Percentiles rank a stretch among this genome's conserved stretches.
These are phyloP conservation scores for Drosophila cyrtoloma DNA, from an alignment of 2,888 invertebrate species.

Conservation along the genomic window DNA sequence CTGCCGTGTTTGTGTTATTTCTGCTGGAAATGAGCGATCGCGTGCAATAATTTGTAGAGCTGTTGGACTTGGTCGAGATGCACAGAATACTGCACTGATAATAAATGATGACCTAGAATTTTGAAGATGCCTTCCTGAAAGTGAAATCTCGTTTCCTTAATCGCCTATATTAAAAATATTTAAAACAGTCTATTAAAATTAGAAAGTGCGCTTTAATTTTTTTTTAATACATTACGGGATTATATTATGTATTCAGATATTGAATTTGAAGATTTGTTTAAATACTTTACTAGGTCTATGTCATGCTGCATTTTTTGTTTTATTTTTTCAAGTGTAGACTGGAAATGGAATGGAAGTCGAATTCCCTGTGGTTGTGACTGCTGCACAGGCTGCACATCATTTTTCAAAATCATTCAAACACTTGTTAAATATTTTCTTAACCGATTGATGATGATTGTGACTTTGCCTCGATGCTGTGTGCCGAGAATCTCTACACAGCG, in stretches of 20 bases:
- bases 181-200: not conserved
- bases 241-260: not conserved
- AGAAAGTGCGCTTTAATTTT: not conserved
- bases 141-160: not conserved
- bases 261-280: not conserved
- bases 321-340: conserved; percentile 6
- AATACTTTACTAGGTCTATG: not conserved
- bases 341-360: conserved; percentile 17
- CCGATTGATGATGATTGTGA: conserved; percentile 82
- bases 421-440: conserved; percentile 84
- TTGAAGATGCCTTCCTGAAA: not conserved
- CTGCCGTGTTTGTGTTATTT: conserved; percentile 74
- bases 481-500: conserved; percentile 18
- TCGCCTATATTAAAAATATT: not conserved
- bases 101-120: not conserved
- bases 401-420: conserved; percentile 85
- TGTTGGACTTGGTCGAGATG: conserved; percentile 35
- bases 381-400: conserved; percentile 76
- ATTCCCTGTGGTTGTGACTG: conserved; percentile 22
- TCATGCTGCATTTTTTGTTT: not conserved
- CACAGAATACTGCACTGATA: conserved; percentile 8
- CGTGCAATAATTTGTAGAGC: conserved; percentile 77
- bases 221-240: not conserved
- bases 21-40: conserved; percentile 80
- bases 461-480: conserved; percentile 51